Base-by-base conservation (phyloP, 2,888 invertebrate genomes). In the Papilio elwesi region DNA sequence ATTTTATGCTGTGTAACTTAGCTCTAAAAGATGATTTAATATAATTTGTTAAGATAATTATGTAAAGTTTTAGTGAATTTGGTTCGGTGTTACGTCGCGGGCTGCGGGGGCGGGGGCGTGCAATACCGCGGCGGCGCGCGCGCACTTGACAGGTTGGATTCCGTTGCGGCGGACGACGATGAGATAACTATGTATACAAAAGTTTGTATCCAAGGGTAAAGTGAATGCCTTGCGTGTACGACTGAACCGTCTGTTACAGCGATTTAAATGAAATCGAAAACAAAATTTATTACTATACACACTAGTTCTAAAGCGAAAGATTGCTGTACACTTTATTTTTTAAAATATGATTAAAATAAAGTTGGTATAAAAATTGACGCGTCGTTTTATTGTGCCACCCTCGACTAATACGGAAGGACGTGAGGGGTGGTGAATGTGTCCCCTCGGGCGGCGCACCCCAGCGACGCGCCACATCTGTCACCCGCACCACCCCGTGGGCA, bases 301-400 rank as follows among this genome's bases (percentile, higher is more conserved):
- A 88, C 83, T 87, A 86, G 89, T 86, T 88, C 85, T 86, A 85
- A 89, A 89, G 79, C 82, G 84, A 87, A 90, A 87, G 85, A 87
- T 87, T 91, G 91, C 88, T 93, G 93, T 93, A 93, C 91, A 92
- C 89, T 93, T 93, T 93, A 93, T 93, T 93, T 93, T 93, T 93
- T 90, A 59, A n/a, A 59, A 59, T 59, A 59, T 59, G 92, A 93
- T 91, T 93, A 92, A 91, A 93, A 92, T 93, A 93, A 93, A 93
- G 91, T 93, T 93, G 93, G 92, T 93, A 93, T 87, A 85, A 93
- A 93, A 93, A 86, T 84, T 67, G 78, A 26, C 71, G 72, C 11
- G n/a, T 70, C 74, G 79, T 82, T 80, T 78, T 68, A 78, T 79
- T 73, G 47, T 67, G 43, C 2, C 2, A 7, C 43, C 43, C 43